These are phyloP conservation scores for Neopelma chrysocephalum DNA, from an alignment of 2,797 vertebrate genomes.

Conservation along the genomic window DNA sequence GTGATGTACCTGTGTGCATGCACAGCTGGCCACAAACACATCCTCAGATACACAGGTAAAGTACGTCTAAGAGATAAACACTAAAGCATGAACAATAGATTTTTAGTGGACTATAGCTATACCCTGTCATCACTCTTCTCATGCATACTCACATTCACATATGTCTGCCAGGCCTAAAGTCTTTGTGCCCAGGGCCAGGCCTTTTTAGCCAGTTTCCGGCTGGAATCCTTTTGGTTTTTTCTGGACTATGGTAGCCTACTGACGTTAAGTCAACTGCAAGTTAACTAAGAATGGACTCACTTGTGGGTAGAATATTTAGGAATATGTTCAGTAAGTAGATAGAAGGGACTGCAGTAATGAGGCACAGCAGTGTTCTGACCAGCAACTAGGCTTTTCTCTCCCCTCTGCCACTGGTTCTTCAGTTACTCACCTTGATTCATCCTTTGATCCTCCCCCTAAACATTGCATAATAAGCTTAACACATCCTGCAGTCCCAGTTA, in stretches of 20 bases:
- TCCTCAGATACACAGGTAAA: not conserved
- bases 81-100: not conserved
- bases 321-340: not conserved
- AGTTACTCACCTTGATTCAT: not conserved
- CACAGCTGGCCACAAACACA: not conserved
- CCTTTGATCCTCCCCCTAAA: not conserved
- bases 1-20: fast-evolving
- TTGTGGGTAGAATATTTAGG: not conserved
- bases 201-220: not conserved
- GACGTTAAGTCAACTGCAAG: not conserved
- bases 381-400: not conserved
- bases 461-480: not conserved
- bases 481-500: not conserved
- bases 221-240: not conserved
- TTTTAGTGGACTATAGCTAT: not conserved
- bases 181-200: not conserved
- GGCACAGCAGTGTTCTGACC: not conserved
- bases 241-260: not conserved
- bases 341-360: not conserved
- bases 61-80: not conserved
- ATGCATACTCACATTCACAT: not conserved
- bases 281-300: not conserved
- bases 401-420: not conserved
- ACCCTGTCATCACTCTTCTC: fast-evolving
- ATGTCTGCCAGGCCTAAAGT: not conserved